These are phyloP conservation scores for Diadromus collaris DNA, from an alignment of 2,888 invertebrate species.

Conservation along the genomic window DNA sequence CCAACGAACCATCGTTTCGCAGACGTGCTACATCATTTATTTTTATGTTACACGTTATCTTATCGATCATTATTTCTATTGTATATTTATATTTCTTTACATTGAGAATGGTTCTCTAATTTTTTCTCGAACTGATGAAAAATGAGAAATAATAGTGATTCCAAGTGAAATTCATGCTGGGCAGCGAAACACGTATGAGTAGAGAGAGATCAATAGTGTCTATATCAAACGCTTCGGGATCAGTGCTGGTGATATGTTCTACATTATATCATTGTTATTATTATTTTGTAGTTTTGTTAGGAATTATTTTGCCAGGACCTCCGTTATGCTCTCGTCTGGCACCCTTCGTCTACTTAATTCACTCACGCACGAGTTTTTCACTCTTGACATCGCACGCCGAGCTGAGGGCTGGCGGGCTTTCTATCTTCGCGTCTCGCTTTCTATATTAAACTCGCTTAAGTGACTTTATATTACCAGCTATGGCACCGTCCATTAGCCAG, in stretches of 20 bases:
- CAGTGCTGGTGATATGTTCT: background rate
- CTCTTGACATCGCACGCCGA: slow-evolving; percentile 31
- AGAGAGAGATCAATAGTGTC: background rate
- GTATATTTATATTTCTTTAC: background rate
- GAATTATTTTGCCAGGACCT: background rate
- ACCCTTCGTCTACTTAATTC: slow-evolving; percentile 18
- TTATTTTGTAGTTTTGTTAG: background rate
- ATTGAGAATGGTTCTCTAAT: too few relatives aligned
- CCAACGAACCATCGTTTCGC: too few relatives aligned
- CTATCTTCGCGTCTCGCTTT: slow-evolving; percentile 35
- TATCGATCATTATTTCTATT: background rate
- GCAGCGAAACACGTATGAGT: too few relatives aligned
- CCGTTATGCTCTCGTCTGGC: background rate
- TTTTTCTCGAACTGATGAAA: background rate
- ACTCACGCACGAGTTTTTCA: slow-evolving; percentile 24
- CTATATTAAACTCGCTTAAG: slow-evolving; percentile 67
- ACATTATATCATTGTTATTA: too few relatives aligned
- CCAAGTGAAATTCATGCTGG: too few relatives aligned
- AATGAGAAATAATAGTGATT: background rate
- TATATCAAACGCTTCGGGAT: background rate
- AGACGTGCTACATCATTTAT: too few relatives aligned
- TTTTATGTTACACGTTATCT: background rate
- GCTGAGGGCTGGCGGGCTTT: slow-evolving; percentile 25
- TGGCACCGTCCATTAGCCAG: slow-evolving; percentile 70
- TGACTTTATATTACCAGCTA: slow-evolving; percentile 74